Evolutionary conservation across 2,888 invertebrate genomes (phyloP), one percentile per base, ranked within the genome.

Genomic region (Eurytoma adleriae): DNA sequence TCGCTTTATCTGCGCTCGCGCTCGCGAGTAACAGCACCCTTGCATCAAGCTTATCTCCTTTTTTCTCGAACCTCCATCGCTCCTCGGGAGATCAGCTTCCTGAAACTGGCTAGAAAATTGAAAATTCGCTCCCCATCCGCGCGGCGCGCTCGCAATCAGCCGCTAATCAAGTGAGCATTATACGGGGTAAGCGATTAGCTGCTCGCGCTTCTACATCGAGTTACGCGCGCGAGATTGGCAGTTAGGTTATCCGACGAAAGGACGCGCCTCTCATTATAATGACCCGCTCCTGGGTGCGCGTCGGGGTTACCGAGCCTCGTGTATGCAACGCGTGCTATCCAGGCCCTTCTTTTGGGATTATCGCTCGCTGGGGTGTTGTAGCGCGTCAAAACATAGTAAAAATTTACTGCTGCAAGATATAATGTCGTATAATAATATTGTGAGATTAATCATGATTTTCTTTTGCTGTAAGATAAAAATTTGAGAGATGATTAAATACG

Each of bases 161-260:
- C 70, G 69, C 56, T 77, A 77, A 77, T 77, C 77, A 62, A 77
- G 12, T 48, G 64, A 64, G 64, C 64, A 77, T 70, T 69, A 70
- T 70, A 62, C 70, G 64, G 40, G 70, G 64, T 77, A 77, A 77
- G 48, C 77, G 77, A 77, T 81, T 81, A 67, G 52, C 78, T 27
- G 30, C 24, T 62, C 30, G 16, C 62, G 27, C 30, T 1, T 30
- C 7, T 16, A 27, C 30, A 30, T 30, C 62, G 30, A 62, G 16
- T 62, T 16, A 62, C 62, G 62, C 16, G n/a, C 62, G 30, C 16
- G 30, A 62, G 30, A 62, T 62, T 62, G 30, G 62, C 30, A 62
- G 62, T 27, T 30, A 5, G 10, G 14, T 54, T 14, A 10, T 18
- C 20, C 27, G 14, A 30, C 62, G 27, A 30, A 61, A 24, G 27